phyloP scores from a whole-genome alignment of 2,797 vertebrate genomes.

The Oreochromis mossambicus region DNA sequence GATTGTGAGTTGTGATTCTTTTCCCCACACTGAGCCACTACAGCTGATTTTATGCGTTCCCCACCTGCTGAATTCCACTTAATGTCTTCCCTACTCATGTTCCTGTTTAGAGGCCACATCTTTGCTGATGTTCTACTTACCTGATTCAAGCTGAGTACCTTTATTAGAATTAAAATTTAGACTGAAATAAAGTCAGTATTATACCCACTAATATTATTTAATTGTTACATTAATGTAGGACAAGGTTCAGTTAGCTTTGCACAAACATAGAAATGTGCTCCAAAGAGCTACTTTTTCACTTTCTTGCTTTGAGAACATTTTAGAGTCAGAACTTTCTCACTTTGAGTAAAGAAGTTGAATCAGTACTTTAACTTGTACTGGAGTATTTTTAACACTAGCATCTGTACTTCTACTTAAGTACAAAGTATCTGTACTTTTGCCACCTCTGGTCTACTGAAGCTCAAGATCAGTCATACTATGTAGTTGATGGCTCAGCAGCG shows the following conservation, averaged over 20 bases:
- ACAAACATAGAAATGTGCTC: not conserved
- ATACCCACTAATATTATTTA: not conserved
- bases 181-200: not conserved
- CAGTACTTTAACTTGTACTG: not conserved
- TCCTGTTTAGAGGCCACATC: not conserved
- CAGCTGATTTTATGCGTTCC: not conserved
- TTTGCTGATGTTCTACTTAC: not conserved
- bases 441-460: fast-evolving
- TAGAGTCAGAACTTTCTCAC: not conserved
- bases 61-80: not conserved
- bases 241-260: not conserved
- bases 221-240: not conserved
- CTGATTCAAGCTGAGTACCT: not conserved
- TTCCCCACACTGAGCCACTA: not conserved
- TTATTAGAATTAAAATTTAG: not conserved
- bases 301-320: too few relatives aligned
- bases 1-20: not conserved
- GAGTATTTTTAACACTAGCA: not conserved
- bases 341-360: not conserved
- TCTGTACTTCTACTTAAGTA: not conserved
- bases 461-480: not conserved
- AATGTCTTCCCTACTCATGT: not conserved
- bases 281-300: not conserved
- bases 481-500: not conserved
- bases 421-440: not conserved